These are phyloP conservation scores for Turritopsis dohrnii DNA, from an alignment of 30 jellyfish, hydroid and myxozoan species.

Conservation along the genomic window DNA sequence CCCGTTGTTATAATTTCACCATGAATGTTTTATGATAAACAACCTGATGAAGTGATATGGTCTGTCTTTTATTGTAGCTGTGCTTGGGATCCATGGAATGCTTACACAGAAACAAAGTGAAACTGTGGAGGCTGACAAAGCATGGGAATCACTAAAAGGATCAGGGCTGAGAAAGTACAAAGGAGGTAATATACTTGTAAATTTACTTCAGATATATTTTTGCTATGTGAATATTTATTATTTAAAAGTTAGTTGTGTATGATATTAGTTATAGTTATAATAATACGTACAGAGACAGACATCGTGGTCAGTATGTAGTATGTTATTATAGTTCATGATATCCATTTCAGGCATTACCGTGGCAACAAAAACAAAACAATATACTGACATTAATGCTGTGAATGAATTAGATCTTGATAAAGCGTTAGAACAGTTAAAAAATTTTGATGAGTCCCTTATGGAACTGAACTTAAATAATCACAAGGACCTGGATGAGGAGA, in stretches of 20 bases:
- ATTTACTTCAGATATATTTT: background rate
- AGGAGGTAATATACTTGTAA: conserved; percentile 53
- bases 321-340: no score
- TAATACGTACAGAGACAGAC: no score
- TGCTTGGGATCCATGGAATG: conserved; percentile 87
- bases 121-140: conserved; percentile 73
- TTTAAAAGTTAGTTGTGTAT: no score
- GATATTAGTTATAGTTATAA: no score
- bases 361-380: conserved; percentile 62
- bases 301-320: no score
- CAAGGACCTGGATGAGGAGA: conserved; percentile 64
- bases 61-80: conserved; percentile 49
- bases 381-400: conserved; percentile 78
- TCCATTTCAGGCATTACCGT: conserved; percentile 53
- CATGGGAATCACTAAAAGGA: conserved; percentile 86
- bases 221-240: background rate
- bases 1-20: background rate
- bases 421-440: conserved; percentile 55
- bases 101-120: conserved; percentile 84
- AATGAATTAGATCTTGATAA: conserved; percentile 68
- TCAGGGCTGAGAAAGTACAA: conserved; percentile 81
- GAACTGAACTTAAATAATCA: conserved; percentile 83
- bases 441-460: conserved; percentile 43
- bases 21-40: no score
- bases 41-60: no score